These are phyloP conservation scores for Danio choprae DNA, from an alignment of 2,797 vertebrate genomes.

Conservation along the genomic window DNA sequence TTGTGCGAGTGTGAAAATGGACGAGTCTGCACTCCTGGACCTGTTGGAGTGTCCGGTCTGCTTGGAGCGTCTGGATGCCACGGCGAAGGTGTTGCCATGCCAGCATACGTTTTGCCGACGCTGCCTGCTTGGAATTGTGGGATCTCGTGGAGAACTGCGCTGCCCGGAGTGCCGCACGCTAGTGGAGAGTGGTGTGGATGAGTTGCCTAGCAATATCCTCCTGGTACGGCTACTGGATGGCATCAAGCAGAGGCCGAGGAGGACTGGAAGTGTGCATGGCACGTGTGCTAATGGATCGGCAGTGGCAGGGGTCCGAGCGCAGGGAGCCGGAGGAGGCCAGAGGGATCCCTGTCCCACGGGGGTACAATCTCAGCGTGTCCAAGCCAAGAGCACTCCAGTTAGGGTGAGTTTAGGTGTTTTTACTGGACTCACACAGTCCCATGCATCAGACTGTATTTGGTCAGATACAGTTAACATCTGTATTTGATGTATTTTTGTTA, in stretches of 20 bases:
- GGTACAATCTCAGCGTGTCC: conserved; percentile 86
- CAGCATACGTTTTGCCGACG: conserved; percentile 98
- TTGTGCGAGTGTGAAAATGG: conserved; percentile 81
- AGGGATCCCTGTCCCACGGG: conserved; percentile 83
- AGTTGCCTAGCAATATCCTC: conserved; percentile 97
- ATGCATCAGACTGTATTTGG: neutral
- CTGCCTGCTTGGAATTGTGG: conserved; percentile 93
- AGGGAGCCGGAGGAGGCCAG: conserved; percentile 69
- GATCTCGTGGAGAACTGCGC: conserved; percentile 92
- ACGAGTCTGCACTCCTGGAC: conserved; percentile 96
- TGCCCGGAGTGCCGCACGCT: conserved; percentile 97
- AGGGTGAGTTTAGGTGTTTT: conserved; percentile 83
- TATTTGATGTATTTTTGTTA: neutral
- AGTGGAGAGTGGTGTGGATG: conserved; percentile 92
- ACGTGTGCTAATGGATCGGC: conserved; percentile 66
- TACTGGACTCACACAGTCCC: neutral
- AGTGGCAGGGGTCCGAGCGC: conserved; percentile 67
- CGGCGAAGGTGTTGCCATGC: conserved; percentile 96
- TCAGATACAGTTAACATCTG: neutral
- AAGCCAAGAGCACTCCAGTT: conserved; percentile 91
- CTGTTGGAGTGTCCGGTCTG: conserved; percentile 98
- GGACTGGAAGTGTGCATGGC: conserved; percentile 70
- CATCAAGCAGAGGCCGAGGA: conserved; percentile 95
- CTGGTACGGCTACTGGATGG: conserved; percentile 96
- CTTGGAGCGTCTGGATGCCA: conserved; percentile 94